Percentiles rank a stretch among this genome's conserved stretches.
These are phyloP conservation scores for Eurystomus gularis DNA, from an alignment of 2,113 vertebrate genomes.

Conservation along the genomic window DNA sequence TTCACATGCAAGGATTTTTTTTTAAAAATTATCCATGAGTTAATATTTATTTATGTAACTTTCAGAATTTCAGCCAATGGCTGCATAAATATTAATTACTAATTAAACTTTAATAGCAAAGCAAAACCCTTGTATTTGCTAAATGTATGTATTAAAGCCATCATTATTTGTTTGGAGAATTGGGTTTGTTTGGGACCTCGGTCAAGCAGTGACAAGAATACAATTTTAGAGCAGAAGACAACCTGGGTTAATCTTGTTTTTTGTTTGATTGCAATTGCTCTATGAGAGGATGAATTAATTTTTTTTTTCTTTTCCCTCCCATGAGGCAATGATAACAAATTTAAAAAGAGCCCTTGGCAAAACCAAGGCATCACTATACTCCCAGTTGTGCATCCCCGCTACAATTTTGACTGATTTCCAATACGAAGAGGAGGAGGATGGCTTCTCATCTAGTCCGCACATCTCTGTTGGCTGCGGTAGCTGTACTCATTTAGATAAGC, in stretches of 20 bases:
- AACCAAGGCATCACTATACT: not conserved
- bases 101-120: constrained; percentile 73
- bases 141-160: constrained; percentile 11
- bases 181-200: not conserved
- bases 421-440: not conserved
- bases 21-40: not conserved
- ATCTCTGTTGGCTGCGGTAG: not conserved
- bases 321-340: not conserved
- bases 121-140: constrained; percentile 24
- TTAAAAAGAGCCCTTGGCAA: not conserved
- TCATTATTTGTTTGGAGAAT: constrained; percentile 23
- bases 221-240: not conserved
- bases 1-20: constrained; percentile 12
- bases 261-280: not conserved
- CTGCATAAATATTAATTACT: constrained; percentile 77
- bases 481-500: not conserved
- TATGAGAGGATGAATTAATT: not conserved
- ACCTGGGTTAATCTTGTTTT: not conserved
- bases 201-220: not conserved
- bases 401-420: not conserved
- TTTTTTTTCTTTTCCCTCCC: not conserved
- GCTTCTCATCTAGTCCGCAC: not conserved
- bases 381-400: not conserved
- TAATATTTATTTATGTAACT: constrained; percentile 79
- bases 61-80: constrained; percentile 34